A percentile compares a stretch with the other conserved stretches of the same genome.
Conservation (phyloP, 1,140 invertebrate genomes). For the Plodia interpunctella region DNA sequence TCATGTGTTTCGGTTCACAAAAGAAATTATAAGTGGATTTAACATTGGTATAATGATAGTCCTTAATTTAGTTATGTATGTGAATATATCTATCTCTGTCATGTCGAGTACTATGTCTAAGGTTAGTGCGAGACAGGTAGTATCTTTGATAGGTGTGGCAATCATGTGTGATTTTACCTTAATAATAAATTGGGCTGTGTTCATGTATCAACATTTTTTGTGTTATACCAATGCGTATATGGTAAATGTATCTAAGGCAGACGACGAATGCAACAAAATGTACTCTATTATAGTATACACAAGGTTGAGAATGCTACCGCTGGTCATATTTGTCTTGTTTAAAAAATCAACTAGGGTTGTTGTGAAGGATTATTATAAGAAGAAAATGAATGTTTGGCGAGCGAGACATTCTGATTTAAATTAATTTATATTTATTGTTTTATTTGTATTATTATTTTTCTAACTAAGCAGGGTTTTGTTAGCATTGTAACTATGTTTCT, state of each 20-base stretch:
- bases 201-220: background rate
- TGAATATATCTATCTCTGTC: background rate
- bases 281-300: background rate
- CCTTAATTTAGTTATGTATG: background rate
- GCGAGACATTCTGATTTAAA: background rate
- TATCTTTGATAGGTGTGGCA: background rate
- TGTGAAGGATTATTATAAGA: background rate
- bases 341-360: background rate
- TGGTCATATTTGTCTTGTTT: background rate
- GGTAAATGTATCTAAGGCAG: background rate
- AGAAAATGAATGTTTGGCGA: background rate
- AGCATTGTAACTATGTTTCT: no score
- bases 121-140: background rate
- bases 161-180: background rate
- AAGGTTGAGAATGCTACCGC: background rate
- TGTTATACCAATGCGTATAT: background rate
- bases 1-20: background rate
- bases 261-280: background rate
- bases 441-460: background rate
- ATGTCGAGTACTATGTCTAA: background rate
- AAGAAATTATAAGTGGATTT: background rate
- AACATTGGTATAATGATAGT: background rate
- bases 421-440: background rate
- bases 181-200: background rate
- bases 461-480: no score